These are phyloP conservation scores for Drosophila neotestacea DNA, from an alignment of 2,888 invertebrate species.

Conservation along the genomic window DNA sequence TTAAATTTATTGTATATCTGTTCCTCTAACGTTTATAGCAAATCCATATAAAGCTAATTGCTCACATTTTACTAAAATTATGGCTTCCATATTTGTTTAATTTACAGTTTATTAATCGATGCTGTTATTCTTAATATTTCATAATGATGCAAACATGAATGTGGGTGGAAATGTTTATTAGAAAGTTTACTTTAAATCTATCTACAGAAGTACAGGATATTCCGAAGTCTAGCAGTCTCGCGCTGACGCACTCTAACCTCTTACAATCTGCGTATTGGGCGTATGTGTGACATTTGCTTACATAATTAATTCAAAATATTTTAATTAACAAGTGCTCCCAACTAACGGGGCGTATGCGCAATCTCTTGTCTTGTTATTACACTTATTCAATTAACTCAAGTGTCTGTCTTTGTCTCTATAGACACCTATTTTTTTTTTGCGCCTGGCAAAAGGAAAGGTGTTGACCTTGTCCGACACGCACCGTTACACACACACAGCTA, in stretches of 20 bases:
- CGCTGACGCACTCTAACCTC: background rate
- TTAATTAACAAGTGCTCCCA: constrained; percentile 68
- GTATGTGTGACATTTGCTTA: constrained; percentile 50
- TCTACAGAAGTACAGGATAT: constrained; percentile 1
- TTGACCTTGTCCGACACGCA: constrained; percentile 72
- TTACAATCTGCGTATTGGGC: constrained; percentile 6
- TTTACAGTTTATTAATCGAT: background rate
- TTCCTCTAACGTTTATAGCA: background rate
- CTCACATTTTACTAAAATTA: background rate
- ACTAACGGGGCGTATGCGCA: constrained; percentile 71
- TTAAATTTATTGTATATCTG: background rate
- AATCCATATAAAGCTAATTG: constrained; percentile 4
- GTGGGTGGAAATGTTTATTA: background rate
- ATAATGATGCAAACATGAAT: background rate
- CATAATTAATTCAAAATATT: constrained; percentile 69
- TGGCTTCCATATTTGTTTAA: background rate
- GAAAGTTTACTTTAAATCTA: background rate
- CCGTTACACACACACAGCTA: constrained; percentile 25
- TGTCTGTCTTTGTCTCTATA: constrained; percentile 23
- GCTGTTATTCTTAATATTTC: too few relatives aligned
- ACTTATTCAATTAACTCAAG: constrained; percentile 69
- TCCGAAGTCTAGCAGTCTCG: background rate
- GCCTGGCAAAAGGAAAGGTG: constrained; percentile 75
- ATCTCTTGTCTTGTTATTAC: constrained; percentile 64
- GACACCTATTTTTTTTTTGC: constrained; percentile 8